Conservation (phyloP, 1,140 invertebrate species). For the Diabrotica virgifera region DNA sequence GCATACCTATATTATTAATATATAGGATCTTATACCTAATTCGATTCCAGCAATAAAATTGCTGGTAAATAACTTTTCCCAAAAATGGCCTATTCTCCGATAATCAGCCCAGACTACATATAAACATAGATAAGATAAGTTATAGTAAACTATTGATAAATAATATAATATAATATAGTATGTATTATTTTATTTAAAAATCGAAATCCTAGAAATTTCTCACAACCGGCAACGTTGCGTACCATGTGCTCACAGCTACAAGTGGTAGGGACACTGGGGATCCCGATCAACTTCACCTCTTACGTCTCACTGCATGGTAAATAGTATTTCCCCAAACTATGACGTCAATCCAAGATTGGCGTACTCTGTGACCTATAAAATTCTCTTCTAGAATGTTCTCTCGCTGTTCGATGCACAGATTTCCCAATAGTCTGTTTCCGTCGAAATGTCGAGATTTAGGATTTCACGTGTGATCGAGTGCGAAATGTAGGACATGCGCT, state of each 20-base stretch:
- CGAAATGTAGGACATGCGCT: slow-evolving; percentile 8
- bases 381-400: not conserved
- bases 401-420: not conserved
- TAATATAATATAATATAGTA: no score
- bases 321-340: slow-evolving; percentile 12
- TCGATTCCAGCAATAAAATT: no score
- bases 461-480: not conserved
- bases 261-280: slow-evolving; percentile 9
- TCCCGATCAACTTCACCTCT: slow-evolving; percentile 9
- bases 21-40: no score
- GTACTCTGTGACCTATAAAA: not conserved
- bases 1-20: no score
- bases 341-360: slow-evolving; percentile 3
- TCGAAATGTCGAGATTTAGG: no score
- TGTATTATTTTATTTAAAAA: no score
- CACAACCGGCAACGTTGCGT: slow-evolving; percentile 3
- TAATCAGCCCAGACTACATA: no score
- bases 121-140: no score
- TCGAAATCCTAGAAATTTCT: not conserved
- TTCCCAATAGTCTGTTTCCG: not conserved
- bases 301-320: not conserved
- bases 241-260: not conserved
- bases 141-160: no score
- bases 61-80: no score
- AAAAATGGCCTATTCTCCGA: no score